These are phyloP conservation scores for Colinus virginianus DNA, from an alignment of 2,113 vertebrate genomes.

Conservation along the genomic window DNA sequence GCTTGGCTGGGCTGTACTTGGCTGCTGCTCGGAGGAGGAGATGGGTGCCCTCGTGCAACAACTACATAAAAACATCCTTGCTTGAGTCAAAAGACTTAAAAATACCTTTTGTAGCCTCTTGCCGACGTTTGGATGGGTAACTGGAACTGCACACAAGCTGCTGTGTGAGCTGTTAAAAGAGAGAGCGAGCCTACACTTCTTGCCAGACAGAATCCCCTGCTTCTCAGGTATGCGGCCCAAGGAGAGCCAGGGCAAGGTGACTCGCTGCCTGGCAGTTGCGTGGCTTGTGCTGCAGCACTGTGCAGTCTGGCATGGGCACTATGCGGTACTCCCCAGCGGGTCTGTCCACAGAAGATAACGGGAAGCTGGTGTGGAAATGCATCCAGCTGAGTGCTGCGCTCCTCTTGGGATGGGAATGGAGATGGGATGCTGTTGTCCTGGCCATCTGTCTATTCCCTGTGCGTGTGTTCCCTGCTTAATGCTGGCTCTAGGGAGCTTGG, in stretches of 20 bases:
- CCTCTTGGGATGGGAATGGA: background rate
- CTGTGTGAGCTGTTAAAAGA: slow-evolving; percentile 47
- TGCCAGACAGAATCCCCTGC: slow-evolving; percentile 27
- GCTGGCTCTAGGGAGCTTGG: background rate
- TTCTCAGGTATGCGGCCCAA: slow-evolving; percentile 64
- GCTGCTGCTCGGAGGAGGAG: background rate
- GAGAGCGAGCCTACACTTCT: slow-evolving; percentile 47
- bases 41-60: slow-evolving; percentile 25
- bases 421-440: background rate
- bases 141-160: slow-evolving; percentile 46
- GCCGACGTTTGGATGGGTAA: slow-evolving; percentile 41
- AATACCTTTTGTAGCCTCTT: slow-evolving; percentile 51
- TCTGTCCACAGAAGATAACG: background rate
- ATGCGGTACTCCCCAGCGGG: background rate
- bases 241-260: background rate
- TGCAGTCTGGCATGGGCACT: background rate
- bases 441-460: background rate
- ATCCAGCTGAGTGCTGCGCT: background rate
- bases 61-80: slow-evolving; percentile 48
- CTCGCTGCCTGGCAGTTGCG: accelerated
- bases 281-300: background rate
- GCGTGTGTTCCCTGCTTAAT: accelerated
- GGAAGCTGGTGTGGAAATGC: background rate
- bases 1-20: slow-evolving; percentile 1
- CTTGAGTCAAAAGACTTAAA: slow-evolving; percentile 55